Evolutionary conservation across 2,888 invertebrate genomes (phyloP).

Genomic region (Synergus umbraculus): DNA sequence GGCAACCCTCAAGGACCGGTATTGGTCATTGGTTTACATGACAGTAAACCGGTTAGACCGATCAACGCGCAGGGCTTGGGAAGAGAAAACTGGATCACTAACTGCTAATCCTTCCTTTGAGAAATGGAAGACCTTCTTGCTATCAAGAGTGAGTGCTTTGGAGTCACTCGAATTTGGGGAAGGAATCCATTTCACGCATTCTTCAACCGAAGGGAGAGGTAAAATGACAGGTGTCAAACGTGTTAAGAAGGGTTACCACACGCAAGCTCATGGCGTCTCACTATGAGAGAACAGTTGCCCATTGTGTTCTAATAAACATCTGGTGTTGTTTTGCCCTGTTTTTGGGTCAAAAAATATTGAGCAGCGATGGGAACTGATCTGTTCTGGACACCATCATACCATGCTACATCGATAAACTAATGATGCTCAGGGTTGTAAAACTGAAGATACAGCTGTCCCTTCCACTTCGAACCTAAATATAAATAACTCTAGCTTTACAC

Average conservation of each 20-base stretch:
- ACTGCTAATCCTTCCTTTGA: constrained; percentile 35
- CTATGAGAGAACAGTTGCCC: not conserved
- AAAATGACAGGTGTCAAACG: not conserved
- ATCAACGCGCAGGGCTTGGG: constrained; percentile 42
- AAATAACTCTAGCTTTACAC: too few relatives aligned
- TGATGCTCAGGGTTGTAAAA: not conserved
- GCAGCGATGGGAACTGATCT: not conserved
- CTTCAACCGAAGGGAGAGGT: not conserved
- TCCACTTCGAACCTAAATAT: not conserved
- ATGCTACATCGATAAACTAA: not conserved
- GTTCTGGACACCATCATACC: not conserved
- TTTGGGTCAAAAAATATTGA: not conserved
- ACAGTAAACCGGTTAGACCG: constrained; percentile 40
- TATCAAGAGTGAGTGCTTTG: too few relatives aligned
- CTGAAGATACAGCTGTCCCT: not conserved
- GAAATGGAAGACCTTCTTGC: too few relatives aligned
- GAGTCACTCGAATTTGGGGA: too few relatives aligned
- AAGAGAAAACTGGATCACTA: not conserved
- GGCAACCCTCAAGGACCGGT: not conserved
- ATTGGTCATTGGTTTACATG: constrained; percentile 40
- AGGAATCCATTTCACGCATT: not conserved
- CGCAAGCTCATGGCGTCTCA: not conserved
- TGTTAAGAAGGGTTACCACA: not conserved
- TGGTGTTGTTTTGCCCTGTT: not conserved
- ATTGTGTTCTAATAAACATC: not conserved